Conservation (phyloP, 2,888 invertebrate species). For the Pocota personata region DNA sequence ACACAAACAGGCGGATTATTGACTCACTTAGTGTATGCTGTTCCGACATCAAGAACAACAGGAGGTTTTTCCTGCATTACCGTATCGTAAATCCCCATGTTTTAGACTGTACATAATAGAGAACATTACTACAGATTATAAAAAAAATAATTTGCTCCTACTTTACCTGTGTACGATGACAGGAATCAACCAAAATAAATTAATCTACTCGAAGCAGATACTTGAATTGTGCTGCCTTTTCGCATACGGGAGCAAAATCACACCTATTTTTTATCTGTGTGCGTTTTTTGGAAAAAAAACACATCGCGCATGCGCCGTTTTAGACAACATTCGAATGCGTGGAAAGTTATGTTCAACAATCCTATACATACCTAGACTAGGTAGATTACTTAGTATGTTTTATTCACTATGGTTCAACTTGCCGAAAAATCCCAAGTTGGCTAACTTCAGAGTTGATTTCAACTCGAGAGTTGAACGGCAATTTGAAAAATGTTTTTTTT, state of each 20-base stretch:
- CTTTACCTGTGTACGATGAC: background rate
- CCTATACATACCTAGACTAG: too few species aligned
- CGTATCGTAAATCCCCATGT: slow-evolving; percentile 92
- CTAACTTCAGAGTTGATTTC: too few species aligned
- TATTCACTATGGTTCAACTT: too few species aligned
- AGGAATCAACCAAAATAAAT: background rate
- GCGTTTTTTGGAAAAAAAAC: too few species aligned
- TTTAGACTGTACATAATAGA: slow-evolving; percentile 9
- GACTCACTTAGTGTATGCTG: slow-evolving; percentile 94
- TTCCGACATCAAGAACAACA: slow-evolving; percentile 94
- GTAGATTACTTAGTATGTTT: too few species aligned
- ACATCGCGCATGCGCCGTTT: too few species aligned
- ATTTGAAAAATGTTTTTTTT: too few species aligned
- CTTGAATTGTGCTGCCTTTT: background rate
- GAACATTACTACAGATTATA: background rate
- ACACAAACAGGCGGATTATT: slow-evolving; percentile 1
- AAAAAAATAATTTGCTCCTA: background rate
- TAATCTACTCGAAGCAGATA: background rate
- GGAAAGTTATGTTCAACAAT: too few species aligned
- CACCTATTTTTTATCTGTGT: background rate
- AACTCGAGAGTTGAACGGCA: too few species aligned
- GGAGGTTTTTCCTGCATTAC: slow-evolving; percentile 94
- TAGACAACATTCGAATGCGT: too few species aligned
- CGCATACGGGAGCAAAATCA: background rate
- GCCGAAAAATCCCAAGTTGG: too few species aligned